Base-by-base conservation (phyloP, 2,888 invertebrate genomes). In the Epistrophe grossulariae region DNA sequence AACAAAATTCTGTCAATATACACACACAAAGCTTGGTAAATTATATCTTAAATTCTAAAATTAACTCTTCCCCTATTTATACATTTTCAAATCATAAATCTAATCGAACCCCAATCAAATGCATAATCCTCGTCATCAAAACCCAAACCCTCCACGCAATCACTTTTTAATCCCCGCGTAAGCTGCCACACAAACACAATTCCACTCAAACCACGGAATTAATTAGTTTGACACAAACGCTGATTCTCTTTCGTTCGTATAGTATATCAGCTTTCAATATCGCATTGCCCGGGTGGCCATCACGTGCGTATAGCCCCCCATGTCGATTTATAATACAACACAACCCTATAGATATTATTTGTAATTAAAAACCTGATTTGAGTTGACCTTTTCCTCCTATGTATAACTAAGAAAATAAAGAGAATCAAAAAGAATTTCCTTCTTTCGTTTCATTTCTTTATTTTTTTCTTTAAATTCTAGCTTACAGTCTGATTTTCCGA, bases 211-310 rank as follows among this genome's bases (percentile, higher is more conserved):
- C 79, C 74, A 60, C 40, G 48, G 68, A 79, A 83, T 83, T 87
- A 82, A 87, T 87, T 87, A 87, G 76, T 83, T 87, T 79, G 79
- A 87, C 79, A 79, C 87, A 83, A 87, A 77, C 55, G 6, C 11
- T 8, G 52, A n/a, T 70, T 70, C 52, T 35, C 38, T 35, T 6
- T 35, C 35, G 35, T 35, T 35, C 9, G 7, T 9, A 35, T 31
- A 6, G 15, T 9, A 38, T n/a, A 31, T 64, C 19, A 17, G n/a
- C 5, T 48, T 59, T n/a, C 11, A 19, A 15, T 62, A 38, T 62
- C 48, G 35, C 31, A 5, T 15, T 71, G 38, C 70, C 82, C 78
- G 85, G 82, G 85, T 82, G 85, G 82, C 45, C 85, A 64, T 64
- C 45, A 64, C 81, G 48, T 73, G 62, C 68, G 68, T n/a, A 48